Percentiles rank a stretch among this genome's conserved stretches.
Evolutionary conservation across 2,797 vertebrate species (phyloP).

Genomic region (Acipenser ruthenus): DNA sequence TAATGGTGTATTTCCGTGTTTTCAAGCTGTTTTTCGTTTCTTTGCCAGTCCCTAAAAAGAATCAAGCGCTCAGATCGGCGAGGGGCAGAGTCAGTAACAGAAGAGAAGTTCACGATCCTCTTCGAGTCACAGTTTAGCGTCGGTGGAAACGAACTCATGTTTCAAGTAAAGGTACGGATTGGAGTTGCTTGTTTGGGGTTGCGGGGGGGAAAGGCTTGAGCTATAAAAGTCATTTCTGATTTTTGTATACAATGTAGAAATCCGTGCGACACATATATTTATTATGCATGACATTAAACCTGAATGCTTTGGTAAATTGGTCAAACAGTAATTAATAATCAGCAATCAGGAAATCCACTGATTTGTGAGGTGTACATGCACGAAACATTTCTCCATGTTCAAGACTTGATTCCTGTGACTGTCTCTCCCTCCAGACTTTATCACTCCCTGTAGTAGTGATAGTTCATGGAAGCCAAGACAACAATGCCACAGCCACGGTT

Average conservation of each 20-base stretch:
- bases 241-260: too few species aligned
- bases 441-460: slow-evolving; percentile 92
- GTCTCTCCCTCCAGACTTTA: slow-evolving; percentile 61
- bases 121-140: slow-evolving; percentile 94
- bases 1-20: background rate
- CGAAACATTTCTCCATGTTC: too few species aligned
- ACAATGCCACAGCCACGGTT: slow-evolving; percentile 89
- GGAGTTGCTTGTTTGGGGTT: too few species aligned
- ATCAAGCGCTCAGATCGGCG: slow-evolving; percentile 91
- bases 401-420: background rate
- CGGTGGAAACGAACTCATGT: slow-evolving; percentile 88
- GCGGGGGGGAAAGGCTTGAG: too few species aligned
- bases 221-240: too few species aligned
- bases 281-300: too few species aligned
- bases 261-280: too few species aligned
- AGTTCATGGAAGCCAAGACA: slow-evolving; percentile 92
- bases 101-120: slow-evolving; percentile 92
- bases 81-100: slow-evolving; percentile 86
- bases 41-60: slow-evolving; percentile 77
- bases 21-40: background rate
- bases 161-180: slow-evolving; percentile 83
- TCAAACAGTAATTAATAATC: too few species aligned
- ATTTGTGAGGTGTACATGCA: too few species aligned
- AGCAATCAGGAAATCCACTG: too few species aligned
- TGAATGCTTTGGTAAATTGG: too few species aligned